Percentiles rank a stretch among this genome's conserved stretches.
These are phyloP conservation scores for Acanthosepion esculentum DNA, from an alignment of 2,888 invertebrate species.

Conservation along the genomic window DNA sequence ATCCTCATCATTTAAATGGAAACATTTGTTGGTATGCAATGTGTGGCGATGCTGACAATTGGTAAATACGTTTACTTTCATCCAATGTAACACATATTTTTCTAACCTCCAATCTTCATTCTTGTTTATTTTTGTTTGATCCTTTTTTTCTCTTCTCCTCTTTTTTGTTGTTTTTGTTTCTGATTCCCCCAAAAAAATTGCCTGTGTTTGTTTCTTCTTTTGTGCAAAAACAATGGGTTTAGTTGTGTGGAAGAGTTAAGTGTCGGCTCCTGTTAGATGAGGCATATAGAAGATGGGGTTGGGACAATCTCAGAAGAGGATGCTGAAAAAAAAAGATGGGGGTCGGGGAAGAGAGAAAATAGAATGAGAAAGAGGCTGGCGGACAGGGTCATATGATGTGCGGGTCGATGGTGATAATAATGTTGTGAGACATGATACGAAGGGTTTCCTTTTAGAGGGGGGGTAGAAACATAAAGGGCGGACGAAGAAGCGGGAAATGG, in stretches of 20 bases:
- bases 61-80: too few relatives aligned
- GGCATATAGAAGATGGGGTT: neutral
- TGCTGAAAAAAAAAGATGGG: neutral
- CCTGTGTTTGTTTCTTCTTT: neutral
- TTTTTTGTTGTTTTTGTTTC: neutral
- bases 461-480: neutral
- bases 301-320: neutral
- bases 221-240: neutral
- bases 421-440: neutral
- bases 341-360: neutral
- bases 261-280: neutral
- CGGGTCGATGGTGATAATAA: neutral
- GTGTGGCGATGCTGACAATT: too few relatives aligned
- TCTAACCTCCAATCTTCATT: too few relatives aligned
- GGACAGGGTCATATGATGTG: neutral
- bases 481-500: neutral
- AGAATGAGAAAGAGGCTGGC: neutral
- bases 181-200: neutral
- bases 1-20: too few relatives aligned
- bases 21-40: too few relatives aligned
- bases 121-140: too few relatives aligned
- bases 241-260: constrained; percentile 33
- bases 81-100: too few relatives aligned
- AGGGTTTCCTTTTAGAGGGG: neutral
- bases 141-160: too few relatives aligned